Evolutionary conservation across 1,140 invertebrate species (phyloP).

Genomic region (Stratiolaelaps scimitus): DNA sequence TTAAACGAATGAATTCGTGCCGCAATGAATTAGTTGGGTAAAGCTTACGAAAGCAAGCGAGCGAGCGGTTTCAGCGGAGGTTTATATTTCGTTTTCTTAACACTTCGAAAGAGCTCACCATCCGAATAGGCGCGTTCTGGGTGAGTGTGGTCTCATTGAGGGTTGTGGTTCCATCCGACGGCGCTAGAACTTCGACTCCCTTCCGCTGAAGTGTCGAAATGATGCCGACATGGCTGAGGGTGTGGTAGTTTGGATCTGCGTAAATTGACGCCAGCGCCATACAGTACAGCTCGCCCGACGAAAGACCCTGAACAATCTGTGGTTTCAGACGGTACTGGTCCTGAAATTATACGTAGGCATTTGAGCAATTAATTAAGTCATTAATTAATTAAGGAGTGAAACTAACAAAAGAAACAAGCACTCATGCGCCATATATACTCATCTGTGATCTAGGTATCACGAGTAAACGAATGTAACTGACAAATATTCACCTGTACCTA

Average conservation of each 20-base stretch:
- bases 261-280: conserved; percentile 89
- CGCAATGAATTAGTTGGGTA: too few species aligned
- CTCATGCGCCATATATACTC: too few species aligned
- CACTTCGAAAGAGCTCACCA: conserved; percentile 52
- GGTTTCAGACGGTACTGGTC: conserved; percentile 86
- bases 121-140: conserved; percentile 83
- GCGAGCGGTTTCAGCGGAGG: too few species aligned
- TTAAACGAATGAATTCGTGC: too few species aligned
- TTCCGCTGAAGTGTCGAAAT: conserved; percentile 74
- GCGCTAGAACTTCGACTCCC: conserved; percentile 71
- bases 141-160: conserved; percentile 91
- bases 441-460: too few species aligned
- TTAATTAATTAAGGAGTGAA: too few species aligned
- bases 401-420: too few species aligned
- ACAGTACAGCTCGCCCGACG: conserved; percentile 91
- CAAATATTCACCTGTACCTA: too few species aligned
- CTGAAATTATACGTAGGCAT: conserved; percentile 43
- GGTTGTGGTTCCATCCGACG: conserved; percentile 54
- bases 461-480: too few species aligned
- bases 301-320: conserved; percentile 73
- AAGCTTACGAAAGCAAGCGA: too few species aligned
- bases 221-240: conserved; percentile 76
- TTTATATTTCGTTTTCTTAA: too few species aligned
- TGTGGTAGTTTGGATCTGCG: conserved; percentile 86
- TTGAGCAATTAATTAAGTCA: too few species aligned